Conservation (phyloP, 2,888 invertebrate genomes). For the Drosophila neonasuta region DNA sequence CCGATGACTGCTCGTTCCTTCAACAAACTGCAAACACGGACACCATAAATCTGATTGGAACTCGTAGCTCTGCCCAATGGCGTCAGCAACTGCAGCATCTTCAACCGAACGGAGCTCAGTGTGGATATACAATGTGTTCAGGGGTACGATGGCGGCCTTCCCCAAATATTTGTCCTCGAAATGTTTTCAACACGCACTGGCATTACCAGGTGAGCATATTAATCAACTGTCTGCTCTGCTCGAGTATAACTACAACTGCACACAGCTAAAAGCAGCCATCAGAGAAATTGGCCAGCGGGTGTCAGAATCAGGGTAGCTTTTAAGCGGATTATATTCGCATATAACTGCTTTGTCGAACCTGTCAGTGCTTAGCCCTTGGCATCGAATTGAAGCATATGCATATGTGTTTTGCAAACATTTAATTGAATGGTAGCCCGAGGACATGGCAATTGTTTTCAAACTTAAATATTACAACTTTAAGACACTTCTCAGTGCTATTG, state of each 20-base stretch:
- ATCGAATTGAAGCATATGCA: conserved; percentile 51
- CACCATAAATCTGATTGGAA: conserved; percentile 35
- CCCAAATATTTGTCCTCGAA: conserved; percentile 92
- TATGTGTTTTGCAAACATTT: conserved; percentile 25
- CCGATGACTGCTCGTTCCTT: conserved; percentile 60
- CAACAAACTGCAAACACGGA: conserved; percentile 45
- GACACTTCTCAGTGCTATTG: neutral
- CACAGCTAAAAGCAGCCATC: conserved; percentile 11
- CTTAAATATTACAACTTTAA: neutral
- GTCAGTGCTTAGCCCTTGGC: conserved; percentile 22
- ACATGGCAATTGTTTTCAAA: neutral
- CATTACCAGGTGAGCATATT: conserved; percentile 81
- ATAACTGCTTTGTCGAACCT: conserved; percentile 13
- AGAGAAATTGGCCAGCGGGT: conserved; percentile 4
- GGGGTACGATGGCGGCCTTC: conserved; percentile 94
- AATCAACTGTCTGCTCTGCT: conserved; percentile 62
- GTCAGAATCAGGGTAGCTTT: conserved; percentile 18
- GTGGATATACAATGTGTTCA: conserved; percentile 91
- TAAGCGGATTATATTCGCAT: conserved; percentile 60
- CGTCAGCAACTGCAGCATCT: conserved; percentile 92
- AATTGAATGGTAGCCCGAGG: conserved; percentile 10
- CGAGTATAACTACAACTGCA: conserved; percentile 29
- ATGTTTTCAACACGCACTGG: conserved; percentile 84
- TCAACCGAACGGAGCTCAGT: conserved; percentile 92
- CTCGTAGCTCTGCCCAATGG: conserved; percentile 90